Base-by-base conservation (phyloP, 2,113 vertebrate species). In the Sigmodon hispidus region DNA sequence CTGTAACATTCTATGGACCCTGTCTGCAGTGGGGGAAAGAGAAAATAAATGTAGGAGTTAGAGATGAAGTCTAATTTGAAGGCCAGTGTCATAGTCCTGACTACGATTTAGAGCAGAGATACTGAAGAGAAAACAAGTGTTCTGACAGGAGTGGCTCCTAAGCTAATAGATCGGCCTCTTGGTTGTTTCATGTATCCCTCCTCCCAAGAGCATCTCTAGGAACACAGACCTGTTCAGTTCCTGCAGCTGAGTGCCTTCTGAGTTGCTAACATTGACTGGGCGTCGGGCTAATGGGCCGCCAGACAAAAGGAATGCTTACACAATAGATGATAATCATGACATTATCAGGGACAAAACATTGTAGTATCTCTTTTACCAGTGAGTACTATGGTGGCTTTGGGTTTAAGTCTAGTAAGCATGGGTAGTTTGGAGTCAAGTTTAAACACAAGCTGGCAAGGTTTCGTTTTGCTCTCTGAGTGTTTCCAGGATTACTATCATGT, bases 361-460 rank as follows among this genome's bases (percentile, higher is more conserved):
- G 52, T 77, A 45, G 79, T 79, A 40, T 15, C 21, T 73, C 61
- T 75, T 15, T 34, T 63, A 65, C 45, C 70, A 24, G 22, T 31
- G 40, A 93, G 57, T 72, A 19, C 69, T 67, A 31, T 26, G 2
- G 7, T 77, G 90, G 24, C 48, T 5, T 52, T n/a, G 69, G 17
- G 75, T 97, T 96, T 95, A 92, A 91, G 45, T 55, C 52, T 72
- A 87, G 67, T 93, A 96, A 97, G 89, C 77, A 93, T 55, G 26
- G 40, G 69, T 55, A 31, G 63, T 79, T 96, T 52, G 57, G 50
- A 73, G 83, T 92, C 57, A 16, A 59, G 80, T 94, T 94, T 94
- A 96, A 95, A 91, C 76, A 45, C 34, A 89, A 79, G n/a, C 77
- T 72, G 85, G 75, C 77, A 92, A 57, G 29, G 40, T 79, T 75